Conservation (phyloP, 2,113 vertebrate genomes). For the Siphamia tubifer region DNA sequence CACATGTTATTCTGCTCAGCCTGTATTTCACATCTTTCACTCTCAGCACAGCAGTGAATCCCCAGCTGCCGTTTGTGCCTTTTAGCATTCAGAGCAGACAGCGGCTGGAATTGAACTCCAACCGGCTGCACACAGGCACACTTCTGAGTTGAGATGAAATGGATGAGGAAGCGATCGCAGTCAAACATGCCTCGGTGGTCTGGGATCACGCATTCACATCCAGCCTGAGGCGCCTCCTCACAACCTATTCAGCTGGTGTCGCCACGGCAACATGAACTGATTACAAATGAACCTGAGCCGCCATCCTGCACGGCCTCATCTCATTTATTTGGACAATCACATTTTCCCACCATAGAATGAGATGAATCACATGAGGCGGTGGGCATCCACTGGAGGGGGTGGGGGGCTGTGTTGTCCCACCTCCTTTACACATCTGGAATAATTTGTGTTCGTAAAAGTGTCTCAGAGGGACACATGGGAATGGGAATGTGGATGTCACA, state of each 20-base stretch:
- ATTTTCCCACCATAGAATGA: constrained; percentile 34
- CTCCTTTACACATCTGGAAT: constrained; percentile 23
- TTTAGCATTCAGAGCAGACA: constrained; percentile 13
- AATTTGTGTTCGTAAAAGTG: constrained; percentile 55
- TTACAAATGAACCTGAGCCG: constrained; percentile 35
- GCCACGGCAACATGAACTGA: constrained; percentile 15
- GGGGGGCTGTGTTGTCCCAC: neutral
- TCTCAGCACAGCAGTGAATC: neutral
- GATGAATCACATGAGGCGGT: neutral
- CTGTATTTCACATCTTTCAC: too few relatives aligned
- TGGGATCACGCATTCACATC: constrained; percentile 28
- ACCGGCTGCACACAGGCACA: constrained; percentile 8
- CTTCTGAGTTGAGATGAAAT: constrained; percentile 44
- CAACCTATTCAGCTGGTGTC: constrained; percentile 39
- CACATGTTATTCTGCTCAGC: too few relatives aligned
- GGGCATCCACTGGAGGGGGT: constrained; percentile 24
- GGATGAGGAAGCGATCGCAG: constrained; percentile 19
- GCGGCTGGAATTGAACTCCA: neutral
- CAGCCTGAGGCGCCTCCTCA: constrained; percentile 39
- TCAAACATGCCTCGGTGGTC: constrained; percentile 9
- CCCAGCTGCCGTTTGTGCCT: neutral
- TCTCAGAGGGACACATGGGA: too few relatives aligned
- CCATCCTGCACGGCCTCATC: constrained; percentile 25
- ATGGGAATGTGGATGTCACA: too few relatives aligned
- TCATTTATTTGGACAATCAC: constrained; percentile 60